Percentiles rank a stretch among this genome's conserved stretches.
Evolutionary conservation across 1,140 invertebrate species (phyloP).

Genomic region (Solenopsis fugax): DNA sequence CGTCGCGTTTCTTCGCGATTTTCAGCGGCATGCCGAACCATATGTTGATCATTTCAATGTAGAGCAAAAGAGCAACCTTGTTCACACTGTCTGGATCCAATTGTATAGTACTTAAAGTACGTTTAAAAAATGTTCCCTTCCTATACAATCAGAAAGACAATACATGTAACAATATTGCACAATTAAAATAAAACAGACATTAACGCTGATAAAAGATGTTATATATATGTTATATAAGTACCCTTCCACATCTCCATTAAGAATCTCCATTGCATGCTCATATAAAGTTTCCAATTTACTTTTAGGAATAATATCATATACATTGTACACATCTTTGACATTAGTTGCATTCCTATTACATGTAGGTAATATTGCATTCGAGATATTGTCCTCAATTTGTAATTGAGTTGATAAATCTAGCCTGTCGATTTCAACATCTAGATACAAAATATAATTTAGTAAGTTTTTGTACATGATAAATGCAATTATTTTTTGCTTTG

Average conservation of each 20-base stretch:
- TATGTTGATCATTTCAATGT: slow-evolving; percentile 81
- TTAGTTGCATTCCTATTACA: slow-evolving; percentile 85
- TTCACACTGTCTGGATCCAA: slow-evolving; percentile 67
- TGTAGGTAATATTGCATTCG: slow-evolving; percentile 76
- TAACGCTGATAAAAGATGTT: neutral
- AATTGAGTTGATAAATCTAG: slow-evolving; percentile 70
- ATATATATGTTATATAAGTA: slow-evolving; percentile 65
- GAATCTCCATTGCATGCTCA: slow-evolving; percentile 72
- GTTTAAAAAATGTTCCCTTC: slow-evolving; percentile 74
- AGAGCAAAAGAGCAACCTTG: slow-evolving; percentile 84
- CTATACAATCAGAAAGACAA: slow-evolving; percentile 65
- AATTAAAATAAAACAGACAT: neutral
- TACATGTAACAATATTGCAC: slow-evolving; percentile 23
- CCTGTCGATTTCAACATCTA: slow-evolving; percentile 79
- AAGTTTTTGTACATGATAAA: slow-evolving; percentile 23
- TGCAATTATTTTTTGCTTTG: slow-evolving; percentile 21
- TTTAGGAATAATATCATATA: slow-evolving; percentile 84
- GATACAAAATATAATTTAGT: slow-evolving; percentile 46
- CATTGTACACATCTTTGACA: slow-evolving; percentile 84
- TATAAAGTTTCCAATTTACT: slow-evolving; percentile 82
- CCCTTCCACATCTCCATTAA: slow-evolving; percentile 73
- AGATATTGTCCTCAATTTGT: slow-evolving; percentile 68
- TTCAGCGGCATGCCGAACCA: slow-evolving; percentile 83
- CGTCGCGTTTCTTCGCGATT: slow-evolving; percentile 80
- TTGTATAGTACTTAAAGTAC: slow-evolving; percentile 67